Evolutionary conservation across 2,113 vertebrate species (phyloP), one percentile per base, ranked within the genome.

Genomic region (Lepus timidus): DNA sequence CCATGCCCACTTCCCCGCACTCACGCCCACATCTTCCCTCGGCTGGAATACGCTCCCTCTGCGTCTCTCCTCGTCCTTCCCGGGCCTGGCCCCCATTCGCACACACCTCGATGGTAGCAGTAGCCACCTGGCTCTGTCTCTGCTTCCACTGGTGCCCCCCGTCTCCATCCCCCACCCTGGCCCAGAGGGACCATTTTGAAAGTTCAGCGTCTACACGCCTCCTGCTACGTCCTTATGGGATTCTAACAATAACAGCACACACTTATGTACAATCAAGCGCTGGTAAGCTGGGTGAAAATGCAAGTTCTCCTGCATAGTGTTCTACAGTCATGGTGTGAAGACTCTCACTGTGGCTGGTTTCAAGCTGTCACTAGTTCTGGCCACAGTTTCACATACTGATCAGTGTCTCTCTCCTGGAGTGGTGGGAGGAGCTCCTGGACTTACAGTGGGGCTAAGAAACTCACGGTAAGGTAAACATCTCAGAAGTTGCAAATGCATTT

Each of bases 101-200:
- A 0, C 64, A 33, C 1, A 0, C n/a, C 25, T 36, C 27, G n/a
- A 3, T 4, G 16, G 13, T 7, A 2, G 11, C 19, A 13, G 61
- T 39, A 17, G 20, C 7, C 58, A 55, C 39, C 74, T 64, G 27
- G n/a, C 31, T 33, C 22, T 73, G 4, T 58, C 36, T 85, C 44
- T 36, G 25, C 39, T 49, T 75, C 31, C 8, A 14, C 11, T 74
- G 25, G 49, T 52, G 31, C 44, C 71, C 33, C 31, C 16, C 58
- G 23, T n/a, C 2, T 78, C 62, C 64, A 27, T 70, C 27, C 33
- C 68, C 64, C 31, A 65, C 2, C 10, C 12, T 73, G 80, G n/a
- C 27, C 49, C 3, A 14, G 39, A 70, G 31, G 4, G 67, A 44
- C 22, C 12, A 23, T 29, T 85, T 91, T 52, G 44, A 84, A 90